Conservation (phyloP, 92 coral and sea anemone species). For the Meandrina meandrites region DNA sequence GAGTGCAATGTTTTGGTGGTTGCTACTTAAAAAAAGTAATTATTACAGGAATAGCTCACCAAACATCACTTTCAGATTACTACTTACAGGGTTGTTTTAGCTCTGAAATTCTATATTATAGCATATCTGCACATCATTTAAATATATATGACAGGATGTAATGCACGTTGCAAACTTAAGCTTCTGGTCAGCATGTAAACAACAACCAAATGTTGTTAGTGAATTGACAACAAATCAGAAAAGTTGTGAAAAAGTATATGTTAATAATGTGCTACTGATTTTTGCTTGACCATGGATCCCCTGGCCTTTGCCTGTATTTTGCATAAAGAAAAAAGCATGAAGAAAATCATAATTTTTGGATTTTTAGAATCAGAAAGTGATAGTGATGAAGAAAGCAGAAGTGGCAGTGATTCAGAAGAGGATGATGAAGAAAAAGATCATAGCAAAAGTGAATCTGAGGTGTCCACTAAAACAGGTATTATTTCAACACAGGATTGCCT, state of each 20-base stretch:
- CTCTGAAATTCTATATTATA: not conserved
- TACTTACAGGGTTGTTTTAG: not conserved
- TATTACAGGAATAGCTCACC: too few species aligned
- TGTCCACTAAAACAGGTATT: slow-evolving; percentile 36
- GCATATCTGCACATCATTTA: not conserved
- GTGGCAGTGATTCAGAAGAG: slow-evolving; percentile 64
- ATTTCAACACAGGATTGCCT: not conserved
- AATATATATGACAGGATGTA: too few species aligned
- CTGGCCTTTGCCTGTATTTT: too few species aligned
- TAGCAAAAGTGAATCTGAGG: slow-evolving; percentile 62
- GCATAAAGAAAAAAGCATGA: too few species aligned
- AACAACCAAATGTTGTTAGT: not conserved
- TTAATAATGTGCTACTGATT: too few species aligned
- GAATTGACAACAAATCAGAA: not conserved
- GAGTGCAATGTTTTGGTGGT: too few species aligned
- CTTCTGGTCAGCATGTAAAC: too few species aligned
- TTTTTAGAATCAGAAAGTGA: slow-evolving; percentile 55
- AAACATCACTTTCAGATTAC: too few species aligned
- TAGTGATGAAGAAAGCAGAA: slow-evolving; percentile 53
- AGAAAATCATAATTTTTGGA: not conserved
- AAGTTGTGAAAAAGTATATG: not conserved
- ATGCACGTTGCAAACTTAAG: too few species aligned
- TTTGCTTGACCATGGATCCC: not conserved
- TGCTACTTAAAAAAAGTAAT: too few species aligned
- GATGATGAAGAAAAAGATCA: slow-evolving; percentile 40